A percentile compares a stretch with the other conserved stretches of the same genome.
phyloP scores from a whole-genome alignment of 1,140 invertebrate species.

The Whitmania pigra region DNA sequence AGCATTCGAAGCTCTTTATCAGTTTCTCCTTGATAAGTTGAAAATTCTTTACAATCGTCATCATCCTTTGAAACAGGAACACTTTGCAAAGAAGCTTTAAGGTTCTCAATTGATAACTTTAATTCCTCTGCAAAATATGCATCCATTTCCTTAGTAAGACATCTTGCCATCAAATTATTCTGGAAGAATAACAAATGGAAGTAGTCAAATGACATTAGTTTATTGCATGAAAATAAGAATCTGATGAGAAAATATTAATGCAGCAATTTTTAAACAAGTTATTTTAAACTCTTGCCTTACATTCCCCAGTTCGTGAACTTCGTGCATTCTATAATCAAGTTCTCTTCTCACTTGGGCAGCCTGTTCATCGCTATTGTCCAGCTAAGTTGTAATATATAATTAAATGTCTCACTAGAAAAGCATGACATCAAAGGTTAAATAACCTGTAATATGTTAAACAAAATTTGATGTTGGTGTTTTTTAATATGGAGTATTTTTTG shows the following conservation, averaged over 20 bases:
- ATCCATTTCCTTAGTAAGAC: slow-evolving; percentile 99
- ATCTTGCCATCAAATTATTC: slow-evolving; percentile 49
- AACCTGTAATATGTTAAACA: slow-evolving; percentile 95
- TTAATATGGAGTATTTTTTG: slow-evolving; percentile 95
- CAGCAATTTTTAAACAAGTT: too few relatives aligned
- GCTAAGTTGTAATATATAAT: slow-evolving; percentile 45
- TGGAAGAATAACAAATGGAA: neutral
- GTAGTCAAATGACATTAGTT: neutral
- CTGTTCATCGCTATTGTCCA: slow-evolving; percentile 98
- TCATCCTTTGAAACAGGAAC: slow-evolving; percentile 83
- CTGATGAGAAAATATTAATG: too few relatives aligned
- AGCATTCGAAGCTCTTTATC: neutral
- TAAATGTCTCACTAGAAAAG: neutral
- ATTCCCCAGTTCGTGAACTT: slow-evolving; percentile 90
- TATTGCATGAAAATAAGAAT: too few relatives aligned
- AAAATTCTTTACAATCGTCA: neutral
- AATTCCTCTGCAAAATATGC: slow-evolving; percentile 95
- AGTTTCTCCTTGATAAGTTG: neutral
- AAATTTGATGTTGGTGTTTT: slow-evolving; percentile 98
- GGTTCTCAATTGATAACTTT: slow-evolving; percentile 87
- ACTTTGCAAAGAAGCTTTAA: slow-evolving; percentile 97
- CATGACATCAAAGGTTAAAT: too few relatives aligned
- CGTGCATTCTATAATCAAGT: slow-evolving; percentile 88
- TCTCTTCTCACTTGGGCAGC: slow-evolving; percentile 96
- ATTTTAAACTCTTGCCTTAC: slow-evolving; percentile 45